Evolutionary conservation across 1,140 invertebrate genomes (phyloP).

Genomic region (Macrobrachium rosenbergii): DNA sequence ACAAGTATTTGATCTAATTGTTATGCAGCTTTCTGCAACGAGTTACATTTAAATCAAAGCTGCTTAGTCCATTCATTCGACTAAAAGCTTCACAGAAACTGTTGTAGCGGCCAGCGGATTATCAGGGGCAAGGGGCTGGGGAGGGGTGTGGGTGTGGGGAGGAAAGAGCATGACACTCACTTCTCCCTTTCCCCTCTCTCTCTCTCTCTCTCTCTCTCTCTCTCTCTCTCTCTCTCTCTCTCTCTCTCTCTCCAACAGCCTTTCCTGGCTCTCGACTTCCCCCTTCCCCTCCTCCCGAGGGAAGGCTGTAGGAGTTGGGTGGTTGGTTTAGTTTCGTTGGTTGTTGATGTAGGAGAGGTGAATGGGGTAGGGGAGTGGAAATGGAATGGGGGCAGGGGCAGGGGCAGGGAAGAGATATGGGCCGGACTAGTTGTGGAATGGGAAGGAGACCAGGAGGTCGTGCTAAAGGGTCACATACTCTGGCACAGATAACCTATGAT

Average conservation of each 20-base stretch:
- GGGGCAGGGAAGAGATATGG: neutral
- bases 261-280: neutral
- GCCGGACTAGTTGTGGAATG: neutral
- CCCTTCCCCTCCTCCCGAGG: neutral
- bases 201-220: constrained; percentile 38
- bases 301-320: neutral
- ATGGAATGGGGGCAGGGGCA: neutral
- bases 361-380: neutral
- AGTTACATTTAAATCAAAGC: neutral
- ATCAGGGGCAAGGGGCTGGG: neutral
- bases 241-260: constrained; percentile 29
- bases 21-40: neutral
- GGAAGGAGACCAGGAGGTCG: neutral
- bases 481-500: too few relatives aligned
- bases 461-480: too few relatives aligned
- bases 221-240: constrained; percentile 45
- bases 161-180: constrained; percentile 8
- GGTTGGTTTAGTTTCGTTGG: neutral
- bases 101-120: neutral
- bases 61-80: neutral
- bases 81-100: neutral
- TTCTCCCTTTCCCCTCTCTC: constrained; percentile 26
- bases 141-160: neutral
- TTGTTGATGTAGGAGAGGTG: neutral
- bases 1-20: neutral